Evolutionary conservation across 2,888 invertebrate species (phyloP), one percentile per base, ranked within the genome.

Genomic region (Patella ulyssiponensis): DNA sequence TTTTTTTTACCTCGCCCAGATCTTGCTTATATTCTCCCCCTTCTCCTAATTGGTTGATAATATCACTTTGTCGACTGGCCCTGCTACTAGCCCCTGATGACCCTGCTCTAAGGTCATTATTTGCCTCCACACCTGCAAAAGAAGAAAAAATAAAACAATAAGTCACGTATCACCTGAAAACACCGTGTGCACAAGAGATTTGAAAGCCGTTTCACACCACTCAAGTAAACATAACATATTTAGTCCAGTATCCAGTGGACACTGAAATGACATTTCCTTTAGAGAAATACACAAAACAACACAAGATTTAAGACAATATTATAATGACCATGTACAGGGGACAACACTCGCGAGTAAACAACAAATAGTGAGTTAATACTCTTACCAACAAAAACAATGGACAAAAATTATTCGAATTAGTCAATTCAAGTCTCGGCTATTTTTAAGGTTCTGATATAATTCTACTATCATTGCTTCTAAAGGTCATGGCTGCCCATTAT

Each of bases 41-140:
- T 71, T 87, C 87, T 12, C 86, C 85, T 7, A 84, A 81, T 73
- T 87, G 87, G 75, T 84, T 86, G 74, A 88, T 82, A 76, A 87
- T 84, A 81, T 89, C 88, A 77, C 88, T 88, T 52, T 86, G 85
- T 64, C 87, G 85, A 73, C 89, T 87, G 76, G 84, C 87, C 77
- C 86, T 87, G 76, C 88, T 88, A 76, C 86, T 87, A 27, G 83
- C 86, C 7, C 85, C 86, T 27, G 84, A 81, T 14, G 86, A 87
- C 11, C 85, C 83, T 17, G 83, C 81, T 64, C 84, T 81, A 56
- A 80, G 79, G n/a, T 86, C 85, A 58, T 85, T 80, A 72, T 80
- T 82, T 33, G 84, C 82, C 81, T 85, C 84, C 74, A 84, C 74
- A 69, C 86, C 85, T 86, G 80, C 54, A 83, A 84, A 52, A 76